Evolutionary conservation across 2,113 vertebrate genomes (phyloP), one percentile per base, ranked within the genome.

Genomic region (Apodemus speciosus): DNA sequence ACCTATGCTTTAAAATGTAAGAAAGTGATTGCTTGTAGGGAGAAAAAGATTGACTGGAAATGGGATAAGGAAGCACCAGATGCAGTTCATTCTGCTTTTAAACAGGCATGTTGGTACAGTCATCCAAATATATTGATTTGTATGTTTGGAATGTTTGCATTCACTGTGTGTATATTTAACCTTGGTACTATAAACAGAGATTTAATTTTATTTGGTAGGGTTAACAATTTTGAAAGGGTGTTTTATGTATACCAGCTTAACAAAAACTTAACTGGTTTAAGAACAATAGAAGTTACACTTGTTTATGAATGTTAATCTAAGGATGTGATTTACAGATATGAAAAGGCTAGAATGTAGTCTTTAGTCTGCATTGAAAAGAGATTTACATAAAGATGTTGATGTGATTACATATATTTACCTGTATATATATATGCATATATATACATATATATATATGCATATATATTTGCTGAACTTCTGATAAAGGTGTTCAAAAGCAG

Each of bases 21-120:
- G 80, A 81, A 92, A 95, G 66, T 49, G 86, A 92, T 68, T 95
- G 66, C 58, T 53, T 90, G 56, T 93, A 25, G 56, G 25, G 56
- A 38, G 72, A 40, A 85, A 86, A 71, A 92, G n/a, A 80, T 46
- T 77, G n/a, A 92, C 80, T 73, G 49, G 53, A 66, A 92, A 66
- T 86, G 32, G 25, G 21, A 86, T 80, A 9, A 72, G 0, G 23
- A 85, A 80, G 49, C 16, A 35, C 56, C 77, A 23, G 32, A 89
- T 6, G 11, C 14, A 38, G 10, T 58, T 25, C 40, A 35, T 49
- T 80, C 66, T 85, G 30, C 53, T 80, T 92, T 79, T 71, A 80
- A 79, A 72, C 14, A 85, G 77, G 9, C n/a, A 13, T 80, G 35
- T 25, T 49, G 16, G 23, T 14, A 56, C 32, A 58, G 51, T 71